Base-by-base conservation (phyloP, 2,888 invertebrate genomes). In the Drosophila kambysellisi region DNA sequence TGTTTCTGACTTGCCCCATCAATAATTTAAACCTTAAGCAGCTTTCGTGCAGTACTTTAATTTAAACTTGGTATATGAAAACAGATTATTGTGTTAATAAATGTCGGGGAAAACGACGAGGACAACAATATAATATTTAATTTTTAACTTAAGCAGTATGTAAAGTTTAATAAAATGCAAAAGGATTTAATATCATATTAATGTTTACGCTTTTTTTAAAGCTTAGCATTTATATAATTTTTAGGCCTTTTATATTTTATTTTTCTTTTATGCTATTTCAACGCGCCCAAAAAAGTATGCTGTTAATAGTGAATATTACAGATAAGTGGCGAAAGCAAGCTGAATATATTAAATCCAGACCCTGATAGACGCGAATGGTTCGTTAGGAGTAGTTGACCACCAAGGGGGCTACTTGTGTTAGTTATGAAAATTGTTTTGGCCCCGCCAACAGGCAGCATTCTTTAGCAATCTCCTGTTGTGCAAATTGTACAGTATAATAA, bases 341-440 rank as follows among this genome's bases (percentile, higher is more conserved):
- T 46, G 61, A 41, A 43, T 61, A 37, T 56, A 57, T 57, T 61
- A 59, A 51, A n/a, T 43, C 8, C 11, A 53, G 29, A 1, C 30
- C 1, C 32, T 17, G 51, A 35, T 25, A 9, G 56, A 30, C n/a
- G 15, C 35, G 17, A 51, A 56, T 69, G 20, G 59, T 29, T 25
- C 30, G 41, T 74, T 48, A 65, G 60, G 59, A 32, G 37, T 15
- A 58, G 33, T n/a, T 77, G 64, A 74, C 66, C 57, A 52, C 59
- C 57, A 25, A 39, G 68, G 41, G 41, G 52, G 57, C 60, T 37
- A 71, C 79, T 87, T 73, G 68, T 76, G 71, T 74, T 82, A 84
- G 71, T 72, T 81, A 84, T 84, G 61, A 72, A 87, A 83, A 82
- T 68, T 70, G 82, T 62, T 73, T 74, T 54, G 63, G 35, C 71